Percentiles rank a stretch among this genome's conserved stretches.
phyloP scores from a whole-genome alignment of 2,888 invertebrate genomes.

The Amorpha juglandis region DNA sequence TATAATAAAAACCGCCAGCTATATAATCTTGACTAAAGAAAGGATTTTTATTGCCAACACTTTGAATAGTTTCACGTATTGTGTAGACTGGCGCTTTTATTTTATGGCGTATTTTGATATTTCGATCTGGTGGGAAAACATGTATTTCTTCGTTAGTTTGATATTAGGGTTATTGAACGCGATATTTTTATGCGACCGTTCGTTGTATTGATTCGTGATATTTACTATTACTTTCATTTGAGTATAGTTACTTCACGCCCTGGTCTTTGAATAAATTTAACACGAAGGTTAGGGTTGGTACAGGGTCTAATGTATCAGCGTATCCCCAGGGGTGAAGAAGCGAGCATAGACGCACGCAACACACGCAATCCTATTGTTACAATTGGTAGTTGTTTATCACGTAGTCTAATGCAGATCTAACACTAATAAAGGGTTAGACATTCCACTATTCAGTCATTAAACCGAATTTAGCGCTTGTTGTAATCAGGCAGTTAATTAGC shows the following conservation, averaged over 20 bases:
- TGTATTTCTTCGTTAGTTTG: neutral
- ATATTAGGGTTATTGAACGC: neutral
- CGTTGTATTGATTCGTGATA: neutral
- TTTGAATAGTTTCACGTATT: too few relatives aligned
- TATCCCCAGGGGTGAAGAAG: neutral
- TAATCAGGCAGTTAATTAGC: neutral
- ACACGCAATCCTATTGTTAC: conserved; percentile 14
- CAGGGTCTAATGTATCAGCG: neutral
- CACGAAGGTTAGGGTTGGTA: neutral
- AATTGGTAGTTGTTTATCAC: neutral
- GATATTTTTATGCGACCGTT: neutral
- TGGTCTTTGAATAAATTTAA: neutral
- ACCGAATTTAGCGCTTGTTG: neutral
- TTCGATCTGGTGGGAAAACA: too few relatives aligned
- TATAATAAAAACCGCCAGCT: neutral
- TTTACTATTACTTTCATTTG: too few relatives aligned
- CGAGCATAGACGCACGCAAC: conserved; percentile 12
- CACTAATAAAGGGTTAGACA: neutral
- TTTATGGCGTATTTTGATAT: neutral
- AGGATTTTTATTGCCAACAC: neutral
- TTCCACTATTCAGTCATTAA: neutral
- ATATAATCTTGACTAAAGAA: neutral
- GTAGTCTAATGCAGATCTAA: neutral
- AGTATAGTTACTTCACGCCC: neutral
- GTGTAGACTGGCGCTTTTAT: too few relatives aligned